A percentile compares a stretch with the other conserved stretches of the same genome.
Conservation (phyloP, 2,113 vertebrate species). For the Oryctolagus cuniculus region mOryCun1.1 NC_091433.1:140220501-140221000, state of each 20-base stretch:
- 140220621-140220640: no score
- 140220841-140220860: not conserved
- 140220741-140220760: not conserved
- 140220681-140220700: not conserved
- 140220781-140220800: not conserved
- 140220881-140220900: not conserved
- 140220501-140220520: no score
- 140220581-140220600: no score
- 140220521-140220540: no score
- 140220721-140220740: not conserved
- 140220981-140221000: slow-evolving; percentile 48
- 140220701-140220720: slow-evolving; percentile 52
- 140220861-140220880: slow-evolving; percentile 39
- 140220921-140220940: not conserved
- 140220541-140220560: no score
- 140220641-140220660: no score
- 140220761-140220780: not conserved
- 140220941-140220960: not conserved
- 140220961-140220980: slow-evolving; percentile 6
- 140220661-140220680: not conserved
- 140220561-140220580: no score
- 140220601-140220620: no score
- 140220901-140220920: not conserved
- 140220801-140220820: not conserved
- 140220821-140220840: not conserved